phyloP scores from a whole-genome alignment of 2,113 vertebrate species.

The Stegastes partitus region DNA sequence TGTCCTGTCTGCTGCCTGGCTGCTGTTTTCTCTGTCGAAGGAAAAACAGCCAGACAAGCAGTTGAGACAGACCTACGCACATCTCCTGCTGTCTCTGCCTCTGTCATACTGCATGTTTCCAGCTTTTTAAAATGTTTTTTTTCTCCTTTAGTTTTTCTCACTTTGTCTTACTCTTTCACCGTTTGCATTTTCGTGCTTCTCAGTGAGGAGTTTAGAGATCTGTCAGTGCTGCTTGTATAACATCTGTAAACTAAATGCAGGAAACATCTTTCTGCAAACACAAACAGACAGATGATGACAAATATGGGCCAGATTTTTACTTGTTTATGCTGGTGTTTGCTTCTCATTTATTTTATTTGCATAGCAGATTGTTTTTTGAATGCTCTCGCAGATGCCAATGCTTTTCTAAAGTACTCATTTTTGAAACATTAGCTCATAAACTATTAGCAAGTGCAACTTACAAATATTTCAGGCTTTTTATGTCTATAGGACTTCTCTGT shows the following conservation, averaged over 20 bases:
- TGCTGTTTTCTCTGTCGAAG: background rate
- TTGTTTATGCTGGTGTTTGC: no score
- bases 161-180: background rate
- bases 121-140: no score
- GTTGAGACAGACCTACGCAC: constrained; percentile 14
- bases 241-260: background rate
- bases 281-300: background rate
- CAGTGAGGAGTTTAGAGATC: background rate
- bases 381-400: background rate
- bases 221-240: background rate
- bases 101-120: background rate
- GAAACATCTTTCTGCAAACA: background rate
- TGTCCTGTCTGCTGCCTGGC: constrained; percentile 21
- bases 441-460: no score
- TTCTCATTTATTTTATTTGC: no score
- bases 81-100: background rate
- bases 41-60: constrained; percentile 17
- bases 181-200: background rate
- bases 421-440: background rate
- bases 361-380: no score
- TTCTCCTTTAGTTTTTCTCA: background rate
- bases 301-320: no score
- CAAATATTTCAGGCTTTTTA: no score
- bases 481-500: no score
- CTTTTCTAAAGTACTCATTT: background rate